A percentile compares a stretch with the other conserved stretches of the same genome.
phyloP scores from a whole-genome alignment of 2,113 vertebrate species.

The Tyrannus savana region DNA sequence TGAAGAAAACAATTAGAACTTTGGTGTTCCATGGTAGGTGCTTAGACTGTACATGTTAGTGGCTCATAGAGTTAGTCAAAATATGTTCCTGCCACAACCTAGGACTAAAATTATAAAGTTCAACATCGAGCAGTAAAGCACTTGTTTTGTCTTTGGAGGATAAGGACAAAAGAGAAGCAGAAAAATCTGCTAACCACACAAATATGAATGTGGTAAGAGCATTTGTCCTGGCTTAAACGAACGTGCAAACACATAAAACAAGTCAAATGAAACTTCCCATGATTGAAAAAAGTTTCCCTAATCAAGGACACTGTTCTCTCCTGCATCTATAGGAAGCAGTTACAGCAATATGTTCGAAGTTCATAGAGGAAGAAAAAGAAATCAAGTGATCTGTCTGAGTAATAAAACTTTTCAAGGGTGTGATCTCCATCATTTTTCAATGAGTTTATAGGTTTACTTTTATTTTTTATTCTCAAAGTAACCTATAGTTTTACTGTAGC shows the following conservation, averaged over 20 bases:
- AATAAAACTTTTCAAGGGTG: background rate
- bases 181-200: constrained; percentile 31
- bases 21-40: background rate
- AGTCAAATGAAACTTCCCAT: constrained; percentile 21
- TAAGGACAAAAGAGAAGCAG: constrained; percentile 6
- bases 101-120: background rate
- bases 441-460: background rate
- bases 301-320: background rate
- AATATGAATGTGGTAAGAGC: constrained; percentile 10
- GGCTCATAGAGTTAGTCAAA: constrained; percentile 41
- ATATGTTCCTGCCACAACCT: background rate
- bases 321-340: background rate
- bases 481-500: background rate
- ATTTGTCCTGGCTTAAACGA: background rate
- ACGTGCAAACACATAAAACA: background rate
- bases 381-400: background rate
- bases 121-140: background rate
- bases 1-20: background rate
- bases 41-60: background rate
- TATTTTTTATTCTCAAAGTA: background rate
- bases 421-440: background rate
- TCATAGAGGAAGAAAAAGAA: background rate
- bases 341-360: background rate
- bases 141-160: constrained; percentile 60
- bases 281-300: background rate